Base-by-base conservation (phyloP, 2,113 vertebrate species). In the Callipepla californica region DNA sequence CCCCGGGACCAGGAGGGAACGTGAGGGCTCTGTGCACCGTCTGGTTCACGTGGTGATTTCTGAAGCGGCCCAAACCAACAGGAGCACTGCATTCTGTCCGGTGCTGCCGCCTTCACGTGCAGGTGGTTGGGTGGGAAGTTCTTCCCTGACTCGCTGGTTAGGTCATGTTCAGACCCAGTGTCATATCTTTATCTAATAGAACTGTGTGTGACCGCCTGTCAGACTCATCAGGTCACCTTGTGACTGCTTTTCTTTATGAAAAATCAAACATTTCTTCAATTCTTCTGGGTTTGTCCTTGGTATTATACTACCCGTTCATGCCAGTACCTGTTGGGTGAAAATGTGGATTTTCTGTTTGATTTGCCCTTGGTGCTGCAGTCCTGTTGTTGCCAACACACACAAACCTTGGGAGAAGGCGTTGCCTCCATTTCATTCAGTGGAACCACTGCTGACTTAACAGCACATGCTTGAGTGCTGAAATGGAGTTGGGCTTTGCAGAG, bases 381-480 rank as follows among this genome's bases (percentile, higher is more conserved):
- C 14, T 12, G 9, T 38, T 78, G 22, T 1, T 51, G 73, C 68
- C 85, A 92, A 77, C 85, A 28, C 62, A 47, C 62, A 69, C 68
- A 87, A 22, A 87, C 15, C 82, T 73, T 17, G 69, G 45, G 30
- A 65, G 23, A 44, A 30, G 59, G 22, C 48, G 42, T 58, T 65
- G 13, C 72, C 74, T 78, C 59, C 1, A 0, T 77, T 63, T 17
- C 2, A 15, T 13, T 48, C 28, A 28, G 36, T 62, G 28, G 79
- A 80, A 50, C 25, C 0, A 0, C 16, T 78, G 12, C 3, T 1
- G 0, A 30, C 53, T 53, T 53, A 53, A 53, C 14, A 7, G 14
- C 8, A 26, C 51, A 14, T 28, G 51, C 51, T 53, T 17, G 30
- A 28, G 51, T 67, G 58, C 42, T 85, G 50, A 69, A 73, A 76